A percentile compares a stretch with the other conserved stretches of the same genome.
Conservation (phyloP, 2,888 invertebrate genomes). For the Argyresthia albistria region DNA sequence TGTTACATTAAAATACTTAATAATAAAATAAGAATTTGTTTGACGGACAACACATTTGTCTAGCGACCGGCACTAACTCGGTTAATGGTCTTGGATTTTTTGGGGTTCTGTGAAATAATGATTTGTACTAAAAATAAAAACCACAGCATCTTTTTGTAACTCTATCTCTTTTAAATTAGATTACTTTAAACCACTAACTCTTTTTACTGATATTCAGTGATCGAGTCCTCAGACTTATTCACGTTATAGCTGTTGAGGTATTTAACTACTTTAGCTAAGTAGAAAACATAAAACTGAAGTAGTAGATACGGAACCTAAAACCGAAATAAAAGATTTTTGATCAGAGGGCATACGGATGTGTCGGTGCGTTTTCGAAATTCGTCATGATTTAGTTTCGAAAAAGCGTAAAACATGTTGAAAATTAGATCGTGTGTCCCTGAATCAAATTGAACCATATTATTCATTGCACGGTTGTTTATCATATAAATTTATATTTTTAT, state of each 20-base stretch:
- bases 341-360: conserved; percentile 19
- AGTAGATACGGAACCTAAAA: conserved; percentile 16
- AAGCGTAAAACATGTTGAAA: conserved; percentile 23
- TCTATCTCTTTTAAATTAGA: too few relatives aligned
- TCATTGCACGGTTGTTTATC: too few relatives aligned
- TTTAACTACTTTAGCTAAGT: neutral
- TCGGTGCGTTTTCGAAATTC: conserved; percentile 28
- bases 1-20: neutral
- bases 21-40: conserved; percentile 40
- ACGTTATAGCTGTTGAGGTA: too few relatives aligned
- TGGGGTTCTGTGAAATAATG: conserved; percentile 23
- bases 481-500: too few relatives aligned
- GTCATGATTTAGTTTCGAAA: conserved; percentile 31
- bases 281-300: neutral
- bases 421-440: neutral
- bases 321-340: conserved; percentile 1
- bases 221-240: neutral
- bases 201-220: too few relatives aligned
- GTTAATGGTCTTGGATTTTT: conserved; percentile 30
- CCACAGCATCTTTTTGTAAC: too few relatives aligned
- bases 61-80: conserved; percentile 56
- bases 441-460: too few relatives aligned
- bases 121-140: too few relatives aligned
- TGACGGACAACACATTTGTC: conserved; percentile 39
- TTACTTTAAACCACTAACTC: too few relatives aligned